Evolutionary conservation across 1,140 invertebrate genomes (phyloP), one percentile per base, ranked within the genome.

Genomic region (Melipona quadrifasciata): DNA sequence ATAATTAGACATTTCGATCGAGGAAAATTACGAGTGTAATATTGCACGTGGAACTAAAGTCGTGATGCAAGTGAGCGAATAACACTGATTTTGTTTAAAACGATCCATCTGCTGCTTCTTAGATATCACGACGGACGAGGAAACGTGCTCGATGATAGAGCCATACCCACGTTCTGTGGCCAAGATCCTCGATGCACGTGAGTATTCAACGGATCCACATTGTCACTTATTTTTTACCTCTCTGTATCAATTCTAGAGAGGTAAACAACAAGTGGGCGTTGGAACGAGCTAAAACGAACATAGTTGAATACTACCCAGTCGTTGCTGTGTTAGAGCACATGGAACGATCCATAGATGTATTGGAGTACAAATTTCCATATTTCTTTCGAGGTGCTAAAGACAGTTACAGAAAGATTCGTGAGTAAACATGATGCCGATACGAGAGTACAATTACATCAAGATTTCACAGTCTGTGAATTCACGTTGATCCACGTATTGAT

Each of bases 91-190:
- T 19, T n/a, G n/a, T 8, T 47, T 12, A 47, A 68, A 19, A 8
- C 6, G 10, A 55, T 21, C 34, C 2, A 19, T 55, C 27, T 39
- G 17, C 34, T 19, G 3, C 4, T 27, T 75, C 86, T 57, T 24
- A 94, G 92, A 71, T 92, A 93, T 80, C 73, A 72, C 76, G 58
- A 92, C 85, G 76, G 89, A 86, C 47, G 87, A 89, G 85, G 85
- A 51, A 58, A 86, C 5, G 78, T 76, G 19, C 85, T 91, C 68
- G 93, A 93, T 73, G 86, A 81, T 34, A 91, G 93, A 82, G 93
- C 95, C 11, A 96, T 97, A 86, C 95, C 96, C 11, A 96, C 96
- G 90, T 97, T 97, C 90, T 97, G 96, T 87, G 96, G 96, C n/a
- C 96, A 97, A 79, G 94, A 96, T 88, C 90, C 93, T 10, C 93